Evolutionary conservation across 2,888 invertebrate genomes (phyloP), one percentile per base, ranked within the genome.

Genomic region (Eulithis testata): DNA sequence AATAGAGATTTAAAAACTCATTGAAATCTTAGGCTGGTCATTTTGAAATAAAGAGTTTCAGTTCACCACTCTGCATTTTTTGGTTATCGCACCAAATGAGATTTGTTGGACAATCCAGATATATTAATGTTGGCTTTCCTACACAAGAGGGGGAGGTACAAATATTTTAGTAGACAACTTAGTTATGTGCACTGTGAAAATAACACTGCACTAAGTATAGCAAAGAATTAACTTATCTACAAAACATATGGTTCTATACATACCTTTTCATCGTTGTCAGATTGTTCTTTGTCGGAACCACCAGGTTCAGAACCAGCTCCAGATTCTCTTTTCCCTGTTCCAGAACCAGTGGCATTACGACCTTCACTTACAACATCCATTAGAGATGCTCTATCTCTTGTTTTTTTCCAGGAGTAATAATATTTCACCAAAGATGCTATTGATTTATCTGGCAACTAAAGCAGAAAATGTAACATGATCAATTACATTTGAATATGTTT

Each of bases 351-450:
- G 68, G 96, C 95, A 76, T 96, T 97, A 52, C 97, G 95, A 50
- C 95, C 95, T 76, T 96, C 96, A 76, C 97, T 96, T 27, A 96
- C 95, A 14, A 88, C 91, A 91, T 99, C 99, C 97, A 99, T 99
- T 45, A 98, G 94, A 79, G 98, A 98, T 62, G 97, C 97, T 65
- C 98, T 95, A 78, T 97, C 96, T 76, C 98, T 94, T 27, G 98
- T 98, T 87, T 99, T 99, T 89, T 99, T 99, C 99, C 99, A 99
- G 80, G 98, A 97, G 87, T 99, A 99, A 89, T 99, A 99, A 87
- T 99, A 99, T 89, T 98, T 98, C 1, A 99, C 99, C 79, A 99
- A 94, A 77, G 97, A 97, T 54, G 98, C 97, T 83, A 99, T 98
- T 55, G 98, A 97, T 93, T 99, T 99, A 86, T 99, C 99, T 43